phyloP scores from a whole-genome alignment of 2,113 vertebrate genomes.

The Numida meleagris region DNA sequence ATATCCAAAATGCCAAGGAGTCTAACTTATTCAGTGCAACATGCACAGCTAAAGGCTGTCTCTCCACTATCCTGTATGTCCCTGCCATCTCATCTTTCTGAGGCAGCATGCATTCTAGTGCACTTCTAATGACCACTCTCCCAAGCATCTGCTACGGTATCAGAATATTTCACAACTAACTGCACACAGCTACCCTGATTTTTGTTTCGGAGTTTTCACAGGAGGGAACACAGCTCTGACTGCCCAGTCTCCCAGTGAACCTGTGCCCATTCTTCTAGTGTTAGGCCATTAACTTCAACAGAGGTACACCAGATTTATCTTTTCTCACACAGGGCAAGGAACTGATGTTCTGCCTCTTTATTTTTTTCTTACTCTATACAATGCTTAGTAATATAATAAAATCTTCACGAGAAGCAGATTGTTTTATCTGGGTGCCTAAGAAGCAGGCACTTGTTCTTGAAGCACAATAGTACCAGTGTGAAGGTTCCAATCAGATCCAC shows the following conservation, averaged over 20 bases:
- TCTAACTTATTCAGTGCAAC: background rate
- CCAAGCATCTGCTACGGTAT: background rate
- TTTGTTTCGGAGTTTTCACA: background rate
- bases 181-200: background rate
- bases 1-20: conserved; percentile 14
- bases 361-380: conserved; percentile 26
- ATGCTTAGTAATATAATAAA: conserved; percentile 31
- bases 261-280: background rate
- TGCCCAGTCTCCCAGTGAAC: background rate
- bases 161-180: background rate
- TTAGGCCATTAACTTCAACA: background rate
- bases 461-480: conserved; percentile 59
- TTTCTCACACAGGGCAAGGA: background rate
- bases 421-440: conserved; percentile 56
- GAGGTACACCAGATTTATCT: background rate
- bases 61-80: background rate
- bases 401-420: conserved; percentile 40
- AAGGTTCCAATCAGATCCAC: conserved; percentile 49
- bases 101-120: background rate
- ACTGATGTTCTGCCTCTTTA: background rate
- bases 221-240: background rate
- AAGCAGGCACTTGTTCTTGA: conserved; percentile 42
- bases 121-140: background rate
- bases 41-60: background rate
- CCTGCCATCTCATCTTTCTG: background rate